Base-by-base conservation (phyloP, 2,113 vertebrate genomes). In the Ursus arctos region DNA sequence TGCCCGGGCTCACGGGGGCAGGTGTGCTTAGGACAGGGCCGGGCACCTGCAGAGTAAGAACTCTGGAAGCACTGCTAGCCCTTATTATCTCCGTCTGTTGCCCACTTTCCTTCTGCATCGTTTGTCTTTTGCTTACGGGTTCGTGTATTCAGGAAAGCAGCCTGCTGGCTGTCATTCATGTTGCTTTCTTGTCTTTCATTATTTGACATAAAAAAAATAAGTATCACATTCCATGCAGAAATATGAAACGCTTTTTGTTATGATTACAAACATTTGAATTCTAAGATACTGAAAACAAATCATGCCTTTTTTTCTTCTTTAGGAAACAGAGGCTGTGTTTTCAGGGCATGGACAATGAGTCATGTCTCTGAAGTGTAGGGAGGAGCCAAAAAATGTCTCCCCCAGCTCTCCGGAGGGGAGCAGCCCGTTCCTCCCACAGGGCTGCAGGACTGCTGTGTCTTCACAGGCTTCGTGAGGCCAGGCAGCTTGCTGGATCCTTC, bases 241-340 rank as follows among this genome's bases (percentile, higher is more conserved):
- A 91, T 63, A 72, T 22, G 33, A 57, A 71, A 49, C 55, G 33
- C 11, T 47, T 49, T 76, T 92, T 95, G 67, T 51, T 91, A 36
- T 67, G 28, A 81, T 47, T n/a, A 49, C 9, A 77, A 77, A 28
- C 55, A 85, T 59, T 80, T 13, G 9, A 79, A 92, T 96, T 83
- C 80, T 63, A 92, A 95, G 91, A 84, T 57, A 92, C 87, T 40
- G 77, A 74, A 96, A 84, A 87, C 67, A 80, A 72, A 72, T 51
- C 57, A 57, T 47, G 76, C 22, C 22, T 9, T 65, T 57, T 40
- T 82, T 61, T 92, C 33, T 19, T 1, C 21, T 51, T 79, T 81
- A 63, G 76, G 79, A 97, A 82, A 33, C 9, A 84, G 74, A 94
- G 79, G 36, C 67, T 28, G 10, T 53, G 53, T 80, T 87, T 96